Evolutionary conservation across 2,888 invertebrate species (phyloP).

Genomic region (Lordiphosa fenestrarum): DNA sequence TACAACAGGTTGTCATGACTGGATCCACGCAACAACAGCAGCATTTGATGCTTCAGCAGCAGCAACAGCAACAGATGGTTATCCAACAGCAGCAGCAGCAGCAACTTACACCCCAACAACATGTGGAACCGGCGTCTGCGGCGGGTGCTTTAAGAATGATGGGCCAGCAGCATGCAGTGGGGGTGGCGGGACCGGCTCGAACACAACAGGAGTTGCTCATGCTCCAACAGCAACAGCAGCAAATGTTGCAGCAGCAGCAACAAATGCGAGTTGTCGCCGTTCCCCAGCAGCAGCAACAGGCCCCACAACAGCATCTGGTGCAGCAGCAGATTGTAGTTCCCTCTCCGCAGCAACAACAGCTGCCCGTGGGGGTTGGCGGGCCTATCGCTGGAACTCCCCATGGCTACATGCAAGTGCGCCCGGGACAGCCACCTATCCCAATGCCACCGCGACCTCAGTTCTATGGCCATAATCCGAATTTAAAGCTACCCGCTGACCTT

Average conservation of each 20-base stretch:
- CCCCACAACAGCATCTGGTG: constrained; percentile 65
- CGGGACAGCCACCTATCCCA: constrained; percentile 81
- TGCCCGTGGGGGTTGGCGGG: constrained; percentile 49
- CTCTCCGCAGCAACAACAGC: constrained; percentile 78
- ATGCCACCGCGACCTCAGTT: constrained; percentile 87
- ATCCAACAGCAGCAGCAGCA: constrained; percentile 69
- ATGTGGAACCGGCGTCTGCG: constrained; percentile 82
- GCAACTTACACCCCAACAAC: constrained; percentile 70
- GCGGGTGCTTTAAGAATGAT: constrained; percentile 88
- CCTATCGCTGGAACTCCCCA: constrained; percentile 69
- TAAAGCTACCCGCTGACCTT: constrained; percentile 92
- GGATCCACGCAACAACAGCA: constrained; percentile 55
- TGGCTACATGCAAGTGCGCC: constrained; percentile 81
- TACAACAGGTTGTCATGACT: constrained; percentile 74
- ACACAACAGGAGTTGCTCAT: constrained; percentile 82
- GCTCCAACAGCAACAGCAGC: constrained; percentile 82
- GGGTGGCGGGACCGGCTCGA: constrained; percentile 77
- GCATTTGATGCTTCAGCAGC: constrained; percentile 51
- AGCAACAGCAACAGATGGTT: constrained; percentile 43
- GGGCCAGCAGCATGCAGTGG: constrained; percentile 89
- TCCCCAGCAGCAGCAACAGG: constrained; percentile 51
- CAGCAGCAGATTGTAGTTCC: constrained; percentile 72
- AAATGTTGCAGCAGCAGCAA: constrained; percentile 81
- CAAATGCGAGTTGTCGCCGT: constrained; percentile 72
- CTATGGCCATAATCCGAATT: constrained; percentile 95